Base-by-base conservation (phyloP, 2,888 invertebrate species). In the Drosophila lacicola region DNA sequence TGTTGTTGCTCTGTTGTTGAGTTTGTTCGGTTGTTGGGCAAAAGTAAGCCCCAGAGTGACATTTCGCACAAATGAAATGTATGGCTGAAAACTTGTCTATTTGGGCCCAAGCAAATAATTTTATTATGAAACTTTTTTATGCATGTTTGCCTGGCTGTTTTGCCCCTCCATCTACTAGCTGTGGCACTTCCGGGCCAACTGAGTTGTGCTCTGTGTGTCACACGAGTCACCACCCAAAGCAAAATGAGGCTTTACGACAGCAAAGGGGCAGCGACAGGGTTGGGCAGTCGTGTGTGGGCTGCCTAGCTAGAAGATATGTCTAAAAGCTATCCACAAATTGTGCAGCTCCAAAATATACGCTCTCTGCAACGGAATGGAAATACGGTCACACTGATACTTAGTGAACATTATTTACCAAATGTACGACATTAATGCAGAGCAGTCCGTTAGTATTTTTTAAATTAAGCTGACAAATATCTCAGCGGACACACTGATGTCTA, bases 31-130 rank as follows among this genome's bases (percentile, higher is more conserved):
- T 36, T 62, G 49, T 58, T 61, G 46, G 71, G 39, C 60, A 63
- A 57, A 74, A 79, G 74, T 81, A 83, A 84, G 82, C 83, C 87
- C 87, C 54, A 65, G 83, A 82, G 83, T 82, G 78, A 82, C 87
- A 84, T 83, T 80, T 81, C 68, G 82, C 71, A 74, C 84, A 87
- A 83, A 83, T 87, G 82, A 87, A 87, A 84, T 87, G 87, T 78
- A 82, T 75, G 80, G 84, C 86, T 81, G 72, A 63, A 74, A 87
- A 73, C 64, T 87, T 87, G 84, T 83, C 84, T 86, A 73, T 86
- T 86, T 74, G 56, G 51, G 53, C 70, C 80, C 81, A 65, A 86
- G 78, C 84, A 87, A 87, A 83, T 83, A 83, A 83, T 83, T 83
- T 83, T 84, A 87, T 87, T 83, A 83, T 78, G 80, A 84, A 83